Percentiles rank a stretch among this genome's conserved stretches.
These are phyloP conservation scores for Myopa tessellatipennis DNA, from an alignment of 2,888 invertebrate genomes.

Conservation along the genomic window DNA sequence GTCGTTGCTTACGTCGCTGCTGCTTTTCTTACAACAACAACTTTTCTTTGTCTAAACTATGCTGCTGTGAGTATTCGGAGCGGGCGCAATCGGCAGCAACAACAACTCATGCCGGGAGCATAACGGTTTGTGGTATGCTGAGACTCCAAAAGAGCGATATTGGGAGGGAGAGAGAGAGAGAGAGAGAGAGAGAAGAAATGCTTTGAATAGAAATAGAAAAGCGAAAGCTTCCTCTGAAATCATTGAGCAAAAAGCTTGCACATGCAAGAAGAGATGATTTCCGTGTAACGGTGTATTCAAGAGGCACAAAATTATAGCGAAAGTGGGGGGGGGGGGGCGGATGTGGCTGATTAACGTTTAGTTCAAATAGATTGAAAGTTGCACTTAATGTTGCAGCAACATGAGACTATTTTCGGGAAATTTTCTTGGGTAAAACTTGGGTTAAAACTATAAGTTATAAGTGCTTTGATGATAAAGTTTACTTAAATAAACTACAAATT, in stretches of 20 bases:
- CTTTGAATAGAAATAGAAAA: background rate
- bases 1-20: background rate
- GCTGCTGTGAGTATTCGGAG: background rate
- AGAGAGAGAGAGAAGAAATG: slow-evolving; percentile 9
- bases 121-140: slow-evolving; percentile 7
- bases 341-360: no score
- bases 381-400: slow-evolving; percentile 19
- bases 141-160: background rate
- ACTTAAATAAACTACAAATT: background rate
- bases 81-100: background rate
- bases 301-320: background rate
- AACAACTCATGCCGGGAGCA: background rate
- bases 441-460: no score
- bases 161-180: background rate
- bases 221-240: background rate
- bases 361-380: no score
- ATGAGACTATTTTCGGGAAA: background rate
- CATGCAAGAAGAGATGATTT: background rate
- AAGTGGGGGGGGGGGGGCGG: no score
- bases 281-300: background rate
- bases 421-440: no score
- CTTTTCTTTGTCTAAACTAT: background rate
- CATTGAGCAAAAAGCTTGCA: background rate
- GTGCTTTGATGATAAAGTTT: no score
- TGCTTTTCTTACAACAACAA: background rate